phyloP scores from a whole-genome alignment of 2,113 vertebrate genomes.

The Hemibagrus wyckioides region DNA sequence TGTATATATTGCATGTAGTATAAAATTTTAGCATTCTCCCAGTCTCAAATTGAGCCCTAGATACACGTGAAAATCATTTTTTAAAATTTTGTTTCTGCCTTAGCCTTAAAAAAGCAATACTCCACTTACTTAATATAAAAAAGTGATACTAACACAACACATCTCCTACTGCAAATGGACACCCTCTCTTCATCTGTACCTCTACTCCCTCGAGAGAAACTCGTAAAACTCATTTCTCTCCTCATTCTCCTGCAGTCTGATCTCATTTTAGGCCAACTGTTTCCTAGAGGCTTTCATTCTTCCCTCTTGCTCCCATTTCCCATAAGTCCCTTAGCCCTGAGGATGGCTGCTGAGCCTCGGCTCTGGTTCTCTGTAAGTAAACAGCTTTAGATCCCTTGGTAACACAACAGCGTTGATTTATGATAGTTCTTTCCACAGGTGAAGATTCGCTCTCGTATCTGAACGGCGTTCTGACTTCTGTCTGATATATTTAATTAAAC shows the following conservation, averaged over 20 bases:
- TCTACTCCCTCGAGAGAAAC: neutral
- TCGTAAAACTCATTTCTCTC: conserved; percentile 25
- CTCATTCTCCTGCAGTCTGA: conserved; percentile 27
- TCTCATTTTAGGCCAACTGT: conserved; percentile 28
- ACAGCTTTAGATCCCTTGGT: conserved; percentile 40
- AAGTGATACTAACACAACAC: neutral
- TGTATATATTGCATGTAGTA: too few relatives aligned
- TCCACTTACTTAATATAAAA: neutral
- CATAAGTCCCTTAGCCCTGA: conserved; percentile 24
- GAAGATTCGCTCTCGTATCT: neutral
- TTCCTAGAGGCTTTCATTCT: conserved; percentile 34
- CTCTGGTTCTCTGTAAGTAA: conserved; percentile 53
- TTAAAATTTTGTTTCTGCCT: neutral
- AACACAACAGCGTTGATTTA: conserved; percentile 14
- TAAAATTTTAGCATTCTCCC: too few relatives aligned
- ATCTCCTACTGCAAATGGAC: conserved; percentile 2
- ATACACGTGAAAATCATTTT: neutral
- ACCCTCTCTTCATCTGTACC: neutral
- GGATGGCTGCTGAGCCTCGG: conserved; percentile 24
- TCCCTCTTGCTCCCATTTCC: conserved; percentile 48
- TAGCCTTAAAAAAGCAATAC: neutral
- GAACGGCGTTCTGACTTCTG: neutral
- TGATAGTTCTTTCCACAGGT: conserved; percentile 5
- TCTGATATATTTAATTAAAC: neutral
- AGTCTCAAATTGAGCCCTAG: neutral